Base-by-base conservation (phyloP, 2,113 vertebrate species). In the Pithys albifrons region DNA sequence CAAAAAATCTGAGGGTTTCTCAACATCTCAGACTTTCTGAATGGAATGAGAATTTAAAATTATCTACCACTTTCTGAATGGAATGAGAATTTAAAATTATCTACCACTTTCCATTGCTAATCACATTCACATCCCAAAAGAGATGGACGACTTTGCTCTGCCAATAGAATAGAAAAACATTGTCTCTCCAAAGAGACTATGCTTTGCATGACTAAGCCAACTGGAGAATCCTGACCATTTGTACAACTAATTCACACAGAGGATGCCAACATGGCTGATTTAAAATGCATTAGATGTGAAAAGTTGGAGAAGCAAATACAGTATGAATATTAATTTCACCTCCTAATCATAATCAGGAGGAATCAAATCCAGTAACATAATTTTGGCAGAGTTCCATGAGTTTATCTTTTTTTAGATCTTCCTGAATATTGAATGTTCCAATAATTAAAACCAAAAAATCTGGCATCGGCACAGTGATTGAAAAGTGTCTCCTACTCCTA, bases 301-400 rank as follows among this genome's bases (percentile, higher is more conserved):
- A 72, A 87, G 4, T 22, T 91, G n/a, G 39, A 81, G 28, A 23
- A 92, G 57, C 6, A 91, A 93, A 89, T 65, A 69, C 10, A 94
- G 18, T 49, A 82, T 94, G 73, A 91, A 93, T 91, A 95, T 82
- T 92, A 82, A 91, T 89, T 91, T 82, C 17, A 72, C 67, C 79
- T 95, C 23, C 77, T 87, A 82, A 69, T 79, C 87, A 51, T 61
- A 57, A 95, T 82, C 70, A 65, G 35, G 45, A 77, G 19, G 39
- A 89, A 93, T 91, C 43, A 87, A 91, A 87, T 11, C 9, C 28
- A 83, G 51, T 70, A 71, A 91, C 64, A 71, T 35, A 8, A 72
- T 89, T 70, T 87, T 85, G 81, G 52, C 52, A 8, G 41, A 54
- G 3, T 74, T 59, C 61, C 73, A 46, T 7, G 19, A 81, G 28